Conservation (phyloP, 2,888 invertebrate genomes). For the Sarcophaga rosellei region DNA sequence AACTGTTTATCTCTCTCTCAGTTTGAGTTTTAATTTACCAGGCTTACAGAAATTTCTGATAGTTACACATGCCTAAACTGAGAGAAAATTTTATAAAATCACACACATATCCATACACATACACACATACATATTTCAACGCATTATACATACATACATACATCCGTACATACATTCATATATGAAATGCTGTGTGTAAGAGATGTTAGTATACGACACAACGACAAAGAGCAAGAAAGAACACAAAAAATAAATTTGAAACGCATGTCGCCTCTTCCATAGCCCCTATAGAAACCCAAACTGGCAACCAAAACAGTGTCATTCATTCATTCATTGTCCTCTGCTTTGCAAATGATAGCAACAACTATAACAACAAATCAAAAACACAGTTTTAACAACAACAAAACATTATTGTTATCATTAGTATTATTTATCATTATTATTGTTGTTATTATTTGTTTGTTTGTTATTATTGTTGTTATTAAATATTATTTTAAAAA, state of each 20-base stretch:
- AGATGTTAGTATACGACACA: background rate
- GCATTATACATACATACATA: background rate
- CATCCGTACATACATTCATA: no score
- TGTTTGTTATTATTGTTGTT: background rate
- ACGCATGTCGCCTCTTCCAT: slow-evolving; percentile 49
- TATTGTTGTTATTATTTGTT: background rate
- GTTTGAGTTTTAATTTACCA: slow-evolving; percentile 78
- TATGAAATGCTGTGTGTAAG: slow-evolving; percentile 23
- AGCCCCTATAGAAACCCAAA: slow-evolving; percentile 1
- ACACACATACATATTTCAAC: slow-evolving; percentile 5
- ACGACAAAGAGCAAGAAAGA: slow-evolving; percentile 3
- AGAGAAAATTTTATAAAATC: background rate
- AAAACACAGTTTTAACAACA: background rate
- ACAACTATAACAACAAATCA: slow-evolving; percentile 8
- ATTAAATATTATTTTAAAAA: background rate
- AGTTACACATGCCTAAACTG: slow-evolving; percentile 29
- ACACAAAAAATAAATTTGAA: slow-evolving; percentile 23
- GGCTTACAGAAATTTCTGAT: slow-evolving; percentile 74
- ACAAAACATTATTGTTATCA: slow-evolving; percentile 17
- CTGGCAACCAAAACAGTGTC: slow-evolving; percentile 2
- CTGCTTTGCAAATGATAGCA: slow-evolving; percentile 9
- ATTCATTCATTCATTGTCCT: background rate
- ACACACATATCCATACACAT: background rate
- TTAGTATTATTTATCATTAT: background rate
- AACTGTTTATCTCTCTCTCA: slow-evolving; percentile 79